Conservation (phyloP, 2,797 vertebrate genomes). For the Pelodytes ibericus region DNA sequence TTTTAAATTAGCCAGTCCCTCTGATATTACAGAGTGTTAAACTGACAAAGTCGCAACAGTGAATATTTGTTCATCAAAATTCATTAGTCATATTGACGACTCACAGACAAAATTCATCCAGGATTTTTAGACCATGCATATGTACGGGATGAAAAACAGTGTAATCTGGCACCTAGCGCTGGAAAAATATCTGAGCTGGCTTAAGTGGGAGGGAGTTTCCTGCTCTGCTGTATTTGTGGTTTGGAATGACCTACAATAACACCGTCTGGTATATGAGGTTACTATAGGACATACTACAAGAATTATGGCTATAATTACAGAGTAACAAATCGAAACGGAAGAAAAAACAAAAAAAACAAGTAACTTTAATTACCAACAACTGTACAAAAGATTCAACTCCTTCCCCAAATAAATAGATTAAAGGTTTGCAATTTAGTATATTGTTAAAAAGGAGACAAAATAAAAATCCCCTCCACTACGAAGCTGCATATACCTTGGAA, state of each 20-base stretch:
- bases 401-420: no score
- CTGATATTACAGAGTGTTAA: no score
- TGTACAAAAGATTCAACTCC: no score
- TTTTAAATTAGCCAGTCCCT: no score
- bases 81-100: no score
- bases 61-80: no score
- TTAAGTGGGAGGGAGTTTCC: constrained; percentile 73
- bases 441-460: no score
- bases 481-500: no score
- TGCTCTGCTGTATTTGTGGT: constrained; percentile 66
- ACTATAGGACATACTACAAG: constrained; percentile 79
- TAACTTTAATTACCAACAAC: not conserved
- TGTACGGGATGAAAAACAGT: constrained; percentile 61
- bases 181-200: constrained; percentile 68
- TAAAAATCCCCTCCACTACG: no score
- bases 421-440: no score
- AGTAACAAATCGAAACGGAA: not conserved
- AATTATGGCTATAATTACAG: not conserved
- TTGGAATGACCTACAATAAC: constrained; percentile 87
- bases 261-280: constrained; percentile 78
- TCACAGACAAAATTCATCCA: no score
- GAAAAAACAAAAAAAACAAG: not conserved
- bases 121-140: not conserved
- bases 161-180: constrained; percentile 71
- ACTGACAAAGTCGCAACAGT: no score